Conservation (phyloP, 2,888 invertebrate genomes). For the Bibio marci region DNA sequence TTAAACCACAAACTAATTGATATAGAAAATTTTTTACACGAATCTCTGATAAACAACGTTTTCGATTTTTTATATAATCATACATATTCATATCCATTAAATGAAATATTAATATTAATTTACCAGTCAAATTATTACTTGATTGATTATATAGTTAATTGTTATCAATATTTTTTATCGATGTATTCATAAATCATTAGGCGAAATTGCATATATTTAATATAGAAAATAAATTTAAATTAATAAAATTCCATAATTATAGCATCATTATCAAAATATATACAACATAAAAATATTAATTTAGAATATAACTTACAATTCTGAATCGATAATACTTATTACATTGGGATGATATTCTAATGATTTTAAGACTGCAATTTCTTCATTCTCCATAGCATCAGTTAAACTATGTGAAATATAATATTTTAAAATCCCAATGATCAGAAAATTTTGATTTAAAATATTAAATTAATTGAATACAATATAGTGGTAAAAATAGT, state of each 20-base stretch:
- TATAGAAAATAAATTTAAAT: neutral
- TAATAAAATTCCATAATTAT: neutral
- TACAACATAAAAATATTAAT: too few relatives aligned
- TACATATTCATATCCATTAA: constrained; percentile 54
- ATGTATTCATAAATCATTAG: too few relatives aligned
- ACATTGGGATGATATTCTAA: constrained; percentile 42
- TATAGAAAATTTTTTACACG: constrained; percentile 38
- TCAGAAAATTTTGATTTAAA: too few relatives aligned
- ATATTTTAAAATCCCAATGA: too few relatives aligned
- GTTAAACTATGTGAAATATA: constrained; percentile 26
- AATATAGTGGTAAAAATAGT: too few relatives aligned
- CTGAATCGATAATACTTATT: constrained; percentile 40
- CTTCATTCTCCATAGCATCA: constrained; percentile 35
- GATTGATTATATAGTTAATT: constrained; percentile 8
- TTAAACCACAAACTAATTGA: constrained; percentile 41
- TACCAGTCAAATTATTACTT: constrained; percentile 39
- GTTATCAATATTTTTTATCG: too few relatives aligned
- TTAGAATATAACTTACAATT: constrained; percentile 42
- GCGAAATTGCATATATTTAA: too few relatives aligned
- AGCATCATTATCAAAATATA: neutral
- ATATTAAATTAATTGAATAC: too few relatives aligned
- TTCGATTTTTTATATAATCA: constrained; percentile 39
- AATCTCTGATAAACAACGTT: constrained; percentile 32
- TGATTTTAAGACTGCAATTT: constrained; percentile 41
- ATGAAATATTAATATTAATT: constrained; percentile 43